Percentiles rank a stretch among this genome's conserved stretches.
These are phyloP conservation scores for Campylomormyrus tamandua DNA, from an alignment of 2,113 vertebrate species.

Conservation along the genomic window DNA sequence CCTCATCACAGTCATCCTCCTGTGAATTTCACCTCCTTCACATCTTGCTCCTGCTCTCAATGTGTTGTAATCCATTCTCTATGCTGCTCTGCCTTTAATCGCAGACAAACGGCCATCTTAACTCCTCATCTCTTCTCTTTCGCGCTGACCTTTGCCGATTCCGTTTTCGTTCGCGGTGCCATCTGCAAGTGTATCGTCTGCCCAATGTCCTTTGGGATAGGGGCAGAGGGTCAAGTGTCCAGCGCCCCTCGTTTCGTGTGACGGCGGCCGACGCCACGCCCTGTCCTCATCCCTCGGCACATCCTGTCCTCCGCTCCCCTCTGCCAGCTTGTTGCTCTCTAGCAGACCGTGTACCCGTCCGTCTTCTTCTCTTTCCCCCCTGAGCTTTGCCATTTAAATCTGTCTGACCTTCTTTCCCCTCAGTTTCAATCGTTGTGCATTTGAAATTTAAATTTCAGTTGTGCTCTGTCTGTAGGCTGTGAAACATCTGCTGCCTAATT, in stretches of 20 bases:
- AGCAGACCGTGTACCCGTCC: not conserved
- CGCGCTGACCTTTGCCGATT: not conserved
- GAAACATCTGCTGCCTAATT: not conserved
- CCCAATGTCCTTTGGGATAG: not conserved
- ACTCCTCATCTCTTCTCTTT: not conserved
- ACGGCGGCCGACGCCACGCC: too few relatives aligned
- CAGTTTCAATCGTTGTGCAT: not conserved
- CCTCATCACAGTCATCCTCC: not conserved
- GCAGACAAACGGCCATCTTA: not conserved
- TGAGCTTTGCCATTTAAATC: conserved; percentile 11
- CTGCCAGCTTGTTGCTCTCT: not conserved
- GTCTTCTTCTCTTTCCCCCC: not conserved
- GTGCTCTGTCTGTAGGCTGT: not conserved
- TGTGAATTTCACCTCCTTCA: not conserved
- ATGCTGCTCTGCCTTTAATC: not conserved
- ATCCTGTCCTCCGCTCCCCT: not conserved
- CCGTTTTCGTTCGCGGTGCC: not conserved
- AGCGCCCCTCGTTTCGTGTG: not conserved
- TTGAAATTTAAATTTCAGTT: conserved; percentile 7
- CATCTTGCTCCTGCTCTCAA: not conserved
- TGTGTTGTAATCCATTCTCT: not conserved
- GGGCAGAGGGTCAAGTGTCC: not conserved
- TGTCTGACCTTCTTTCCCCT: not conserved
- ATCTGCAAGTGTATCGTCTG: not conserved
- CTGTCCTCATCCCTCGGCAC: not conserved